Evolutionary conservation across 2,797 vertebrate species (phyloP), one percentile per base, ranked within the genome.

Genomic region (Alfaro cultratus): DNA sequence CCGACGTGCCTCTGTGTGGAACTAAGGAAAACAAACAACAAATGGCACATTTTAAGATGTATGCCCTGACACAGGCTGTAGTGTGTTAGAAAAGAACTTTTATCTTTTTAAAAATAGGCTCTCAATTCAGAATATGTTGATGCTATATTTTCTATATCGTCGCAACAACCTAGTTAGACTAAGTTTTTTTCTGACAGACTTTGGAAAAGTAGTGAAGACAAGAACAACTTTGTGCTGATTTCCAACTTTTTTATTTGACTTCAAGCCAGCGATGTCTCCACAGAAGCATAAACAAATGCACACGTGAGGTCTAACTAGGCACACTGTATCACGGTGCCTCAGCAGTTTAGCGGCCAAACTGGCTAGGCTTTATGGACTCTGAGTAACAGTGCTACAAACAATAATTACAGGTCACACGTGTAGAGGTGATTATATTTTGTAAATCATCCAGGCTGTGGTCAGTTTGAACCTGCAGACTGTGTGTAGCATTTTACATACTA

Each of bases 21-120:
- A 84, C 90, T 84, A 77, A 86, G 92, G 88, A 93, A 95, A 95
- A 95, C 93, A 95, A 93, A 94, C 93, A 94, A 91, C 87, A 91
- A 92, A 93, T 90, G 81, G 86, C 89, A 84, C 84, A 34, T 90
- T 89, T 88, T 77, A 89, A 92, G 80, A 87, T 86, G 76, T 84
- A 73, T 82, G 74, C 78, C 75, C 53, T 89, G 92, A 90, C 87
- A 92, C 80, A 83, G 88, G 82, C 87, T 92, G 88, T 12, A 92
- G 83, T 92, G 86, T 92, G 92, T 92, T 92, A 89, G 88, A 87
- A 94, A 94, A 92, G 85, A 83, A 45, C 87, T 92, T 94, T 92
- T 89, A 91, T 93, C 92, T 84, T 53, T 90, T 85, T 94, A 93
- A 94, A 95, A 95, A 95, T 93, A 95, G 87, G 79, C 78, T 46